phyloP scores from a whole-genome alignment of 2,113 vertebrate genomes.

The Octodon degus region DNA sequence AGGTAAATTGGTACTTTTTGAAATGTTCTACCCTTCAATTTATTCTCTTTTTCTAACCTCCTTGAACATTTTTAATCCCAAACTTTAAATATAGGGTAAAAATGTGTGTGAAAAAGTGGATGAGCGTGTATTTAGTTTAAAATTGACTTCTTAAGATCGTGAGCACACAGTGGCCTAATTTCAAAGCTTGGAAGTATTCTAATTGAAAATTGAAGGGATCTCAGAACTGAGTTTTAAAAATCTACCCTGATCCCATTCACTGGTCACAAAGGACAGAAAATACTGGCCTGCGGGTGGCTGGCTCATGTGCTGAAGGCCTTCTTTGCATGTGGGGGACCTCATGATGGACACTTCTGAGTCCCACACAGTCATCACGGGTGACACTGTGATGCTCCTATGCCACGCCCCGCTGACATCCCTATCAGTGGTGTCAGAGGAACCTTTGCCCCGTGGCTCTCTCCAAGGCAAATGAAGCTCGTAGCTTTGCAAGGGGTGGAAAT shows the following conservation, averaged over 20 bases:
- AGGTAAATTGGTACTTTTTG: background rate
- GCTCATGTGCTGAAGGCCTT: background rate
- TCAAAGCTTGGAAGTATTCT: constrained; percentile 1
- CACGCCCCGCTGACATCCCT: background rate
- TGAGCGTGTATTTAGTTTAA: background rate
- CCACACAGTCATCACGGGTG: background rate
- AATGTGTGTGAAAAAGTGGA: constrained; percentile 27
- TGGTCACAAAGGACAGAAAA: background rate
- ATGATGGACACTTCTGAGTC: background rate
- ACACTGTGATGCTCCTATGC: background rate
- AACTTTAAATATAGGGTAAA: constrained; percentile 15
- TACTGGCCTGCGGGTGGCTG: background rate
- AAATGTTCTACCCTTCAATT: background rate
- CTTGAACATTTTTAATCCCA: constrained; percentile 5
- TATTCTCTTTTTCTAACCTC: background rate
- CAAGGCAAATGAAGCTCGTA: background rate
- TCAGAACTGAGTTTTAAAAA: background rate
- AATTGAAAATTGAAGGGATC: background rate
- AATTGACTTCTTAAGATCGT: background rate
- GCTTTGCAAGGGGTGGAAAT: background rate
- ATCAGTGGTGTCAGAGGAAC: background rate
- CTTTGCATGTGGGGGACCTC: background rate
- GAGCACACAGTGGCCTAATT: background rate
- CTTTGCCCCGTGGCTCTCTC: background rate
- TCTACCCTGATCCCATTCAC: background rate